Conservation (phyloP, 2,797 vertebrate species). For the Diplodus sargus region DNA sequence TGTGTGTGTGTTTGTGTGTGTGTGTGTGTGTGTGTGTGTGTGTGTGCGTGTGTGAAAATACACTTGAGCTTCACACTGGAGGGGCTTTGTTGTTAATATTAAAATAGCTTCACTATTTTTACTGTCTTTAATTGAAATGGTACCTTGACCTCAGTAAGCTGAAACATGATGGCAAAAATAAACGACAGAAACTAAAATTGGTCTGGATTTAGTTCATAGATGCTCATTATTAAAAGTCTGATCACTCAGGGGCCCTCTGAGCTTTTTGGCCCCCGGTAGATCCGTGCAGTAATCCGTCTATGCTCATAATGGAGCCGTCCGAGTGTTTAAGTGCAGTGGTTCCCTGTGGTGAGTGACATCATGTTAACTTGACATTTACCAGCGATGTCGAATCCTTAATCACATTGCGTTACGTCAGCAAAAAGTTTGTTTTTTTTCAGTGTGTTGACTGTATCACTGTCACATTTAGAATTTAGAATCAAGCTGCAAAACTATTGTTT, state of each 20-base stretch:
- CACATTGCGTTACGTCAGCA: slow-evolving; percentile 19
- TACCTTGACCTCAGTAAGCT: background rate
- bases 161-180: background rate
- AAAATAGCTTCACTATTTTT: background rate
- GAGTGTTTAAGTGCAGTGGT: slow-evolving; percentile 32
- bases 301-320: slow-evolving; percentile 21
- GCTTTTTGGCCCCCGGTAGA: background rate
- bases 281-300: slow-evolving; percentile 10
- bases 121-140: background rate
- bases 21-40: background rate
- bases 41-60: too few species aligned
- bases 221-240: background rate
- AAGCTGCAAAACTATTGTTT: slow-evolving; percentile 27
- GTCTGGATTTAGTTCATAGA: background rate
- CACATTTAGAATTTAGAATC: slow-evolving; percentile 18
- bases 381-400: slow-evolving; percentile 43
- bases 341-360: slow-evolving; percentile 50
- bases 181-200: background rate
- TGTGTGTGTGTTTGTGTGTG: slow-evolving; percentile 36
- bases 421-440: slow-evolving; percentile 28
- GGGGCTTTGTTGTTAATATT: background rate
- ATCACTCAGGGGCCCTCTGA: background rate
- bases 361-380: slow-evolving; percentile 52
- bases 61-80: background rate
- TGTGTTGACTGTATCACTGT: slow-evolving; percentile 18